These are phyloP conservation scores for Abramis brama DNA, from an alignment of 2,113 vertebrate genomes.

Conservation along the genomic window DNA sequence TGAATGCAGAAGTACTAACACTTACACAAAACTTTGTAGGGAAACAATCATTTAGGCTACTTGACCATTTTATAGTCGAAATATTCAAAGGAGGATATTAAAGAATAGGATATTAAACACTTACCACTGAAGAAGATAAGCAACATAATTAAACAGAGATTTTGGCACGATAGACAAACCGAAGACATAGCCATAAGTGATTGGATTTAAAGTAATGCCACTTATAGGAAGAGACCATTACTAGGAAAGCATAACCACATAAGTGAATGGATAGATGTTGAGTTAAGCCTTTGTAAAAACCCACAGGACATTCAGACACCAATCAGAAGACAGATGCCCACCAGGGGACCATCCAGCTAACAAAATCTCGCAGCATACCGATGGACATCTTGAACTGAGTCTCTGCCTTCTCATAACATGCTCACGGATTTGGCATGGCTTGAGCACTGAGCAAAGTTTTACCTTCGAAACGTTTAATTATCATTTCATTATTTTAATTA, in stretches of 20 bases:
- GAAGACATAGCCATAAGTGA: constrained; percentile 63
- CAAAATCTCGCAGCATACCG: constrained; percentile 8
- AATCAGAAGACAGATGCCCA: constrained; percentile 73
- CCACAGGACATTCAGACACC: constrained; percentile 65
- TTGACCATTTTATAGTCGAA: neutral
- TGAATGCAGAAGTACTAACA: neutral
- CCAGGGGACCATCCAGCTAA: constrained; percentile 39
- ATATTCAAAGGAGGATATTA: neutral
- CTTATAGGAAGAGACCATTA: constrained; percentile 22
- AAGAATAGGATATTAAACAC: constrained; percentile 50
- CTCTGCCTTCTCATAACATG: neutral
- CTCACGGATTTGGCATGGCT: neutral
- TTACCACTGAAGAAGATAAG: constrained; percentile 67
- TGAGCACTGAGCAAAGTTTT: neutral
- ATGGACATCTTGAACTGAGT: constrained; percentile 4
- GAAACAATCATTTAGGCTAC: neutral
- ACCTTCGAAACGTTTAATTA: no score
- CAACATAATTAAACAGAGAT: constrained; percentile 53
- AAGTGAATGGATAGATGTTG: constrained; percentile 3
- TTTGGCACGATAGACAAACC: constrained; percentile 41
- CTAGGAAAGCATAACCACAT: neutral
- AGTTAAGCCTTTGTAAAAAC: constrained; percentile 51
- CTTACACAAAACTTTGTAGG: neutral
- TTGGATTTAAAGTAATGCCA: constrained; percentile 47
- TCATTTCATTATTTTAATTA: no score